Base-by-base conservation (phyloP, 2,888 invertebrate genomes). In the Chrysolina haemoptera region DNA sequence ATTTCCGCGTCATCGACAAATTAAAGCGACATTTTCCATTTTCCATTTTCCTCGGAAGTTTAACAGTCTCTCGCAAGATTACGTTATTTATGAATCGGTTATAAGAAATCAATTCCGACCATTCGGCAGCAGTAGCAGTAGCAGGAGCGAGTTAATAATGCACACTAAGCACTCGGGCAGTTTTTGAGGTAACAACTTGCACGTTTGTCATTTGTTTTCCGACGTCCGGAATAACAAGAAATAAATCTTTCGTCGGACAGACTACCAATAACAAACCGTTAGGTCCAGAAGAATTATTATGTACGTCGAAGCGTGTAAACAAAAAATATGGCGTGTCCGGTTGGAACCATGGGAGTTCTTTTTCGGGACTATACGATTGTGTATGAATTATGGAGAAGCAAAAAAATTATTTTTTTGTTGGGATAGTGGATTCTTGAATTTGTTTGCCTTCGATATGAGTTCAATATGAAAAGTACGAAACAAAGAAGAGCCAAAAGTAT, bases 161-260 rank as follows among this genome's bases (percentile, higher is more conserved):
- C 79, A 76, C 73, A 67, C 65, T 77, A 75, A 72, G 78, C 78
- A 79, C 75, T 78, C 70, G 79, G 76, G 70, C 68, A 77, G 74
- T 79, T 73, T 68, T 68, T 67, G 67, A 67, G 67, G 67, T 67
- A 67, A 75, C 76, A 76, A 81, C 77, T 77, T 80, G 81, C 82
- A 82, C 83, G 83, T 84, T 83, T 81, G 82, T 85, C 84, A 84
- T 85, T 83, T 83, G 83, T 82, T 81, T 82, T 79, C 82, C 81
- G 81, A 82, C 82, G 81, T 75, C 81, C 81, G 83, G 83, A 84
- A 84, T 84, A 84, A 84, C 83, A 82, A 78, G 79, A 82, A 81
- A 85, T 85, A 85, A 85, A 85, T 85, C 84, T 84, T 79, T 72
- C 76, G 83, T 77, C 79, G 84, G 82, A 83, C 84, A 82, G 81